These are phyloP conservation scores for Tragelaphus strepsiceros DNA, from an alignment of 2,113 vertebrate species.

Conservation along the genomic window DNA sequence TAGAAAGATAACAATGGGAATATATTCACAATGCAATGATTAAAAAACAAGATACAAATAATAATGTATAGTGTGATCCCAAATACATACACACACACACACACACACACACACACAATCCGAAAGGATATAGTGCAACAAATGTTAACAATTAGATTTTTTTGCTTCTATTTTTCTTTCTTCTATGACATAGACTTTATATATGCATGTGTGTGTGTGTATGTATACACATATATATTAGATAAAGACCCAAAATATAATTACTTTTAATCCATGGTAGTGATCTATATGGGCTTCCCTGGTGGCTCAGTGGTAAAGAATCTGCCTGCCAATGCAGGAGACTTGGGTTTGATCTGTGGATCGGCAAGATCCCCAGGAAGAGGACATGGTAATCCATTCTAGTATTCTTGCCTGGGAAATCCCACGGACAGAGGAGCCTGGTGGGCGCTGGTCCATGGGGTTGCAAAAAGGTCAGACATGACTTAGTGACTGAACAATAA, in stretches of 20 bases:
- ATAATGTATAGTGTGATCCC: background rate
- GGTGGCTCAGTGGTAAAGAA: background rate
- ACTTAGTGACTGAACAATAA: background rate
- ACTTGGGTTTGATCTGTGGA: background rate
- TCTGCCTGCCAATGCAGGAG: background rate
- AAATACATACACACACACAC: background rate
- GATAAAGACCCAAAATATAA: constrained; percentile 23
- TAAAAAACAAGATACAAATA: background rate
- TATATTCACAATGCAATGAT: background rate
- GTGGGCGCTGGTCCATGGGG: background rate
- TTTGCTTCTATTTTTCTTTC: background rate
- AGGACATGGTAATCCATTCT: background rate
- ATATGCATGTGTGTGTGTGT: background rate
- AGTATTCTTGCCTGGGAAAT: background rate
- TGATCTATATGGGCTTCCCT: background rate
- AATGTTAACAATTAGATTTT: background rate
- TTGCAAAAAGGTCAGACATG: background rate
- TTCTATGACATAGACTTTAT: background rate
- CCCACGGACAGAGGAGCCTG: background rate
- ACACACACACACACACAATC: background rate
- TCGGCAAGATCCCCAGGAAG: background rate
- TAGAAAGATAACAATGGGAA: constrained; percentile 6
- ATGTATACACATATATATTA: background rate
- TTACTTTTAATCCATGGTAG: background rate
- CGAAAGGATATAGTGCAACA: background rate